These are phyloP conservation scores for Magallana gigas DNA, from an alignment of 1,140 invertebrate species.

Conservation along the genomic window DNA sequence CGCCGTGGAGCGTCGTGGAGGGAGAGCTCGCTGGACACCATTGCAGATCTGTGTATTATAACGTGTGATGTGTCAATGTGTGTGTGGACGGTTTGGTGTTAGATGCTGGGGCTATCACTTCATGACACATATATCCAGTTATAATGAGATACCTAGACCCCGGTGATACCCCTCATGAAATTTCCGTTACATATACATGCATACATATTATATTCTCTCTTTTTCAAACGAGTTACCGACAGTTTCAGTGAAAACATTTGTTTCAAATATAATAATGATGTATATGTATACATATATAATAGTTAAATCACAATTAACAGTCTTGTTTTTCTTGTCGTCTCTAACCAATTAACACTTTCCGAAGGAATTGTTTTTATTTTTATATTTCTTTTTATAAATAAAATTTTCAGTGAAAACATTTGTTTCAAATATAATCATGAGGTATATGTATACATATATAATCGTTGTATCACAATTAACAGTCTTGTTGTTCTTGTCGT, in stretches of 20 bases:
- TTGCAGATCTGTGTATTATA: conserved; percentile 16
- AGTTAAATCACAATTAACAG: neutral
- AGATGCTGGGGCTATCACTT: conserved; percentile 1
- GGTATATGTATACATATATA: neutral
- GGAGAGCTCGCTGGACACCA: neutral
- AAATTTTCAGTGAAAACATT: too few relatives aligned
- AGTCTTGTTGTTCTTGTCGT: neutral
- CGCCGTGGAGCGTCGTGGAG: neutral
- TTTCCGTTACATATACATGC: too few relatives aligned
- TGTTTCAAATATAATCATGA: too few relatives aligned
- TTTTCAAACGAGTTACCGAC: too few relatives aligned
- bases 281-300: neutral
- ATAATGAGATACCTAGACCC: neutral
- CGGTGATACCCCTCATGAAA: too few relatives aligned
- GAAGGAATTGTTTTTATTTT: too few relatives aligned
- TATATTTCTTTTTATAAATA: too few relatives aligned
- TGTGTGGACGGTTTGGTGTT: conserved; percentile 23
- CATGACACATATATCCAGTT: conserved; percentile 20
- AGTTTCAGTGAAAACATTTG: too few relatives aligned
- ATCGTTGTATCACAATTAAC: neutral
- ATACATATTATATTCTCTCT: too few relatives aligned
- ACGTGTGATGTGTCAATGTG: conserved; percentile 6
- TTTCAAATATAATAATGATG: too few relatives aligned
- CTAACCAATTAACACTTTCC: too few relatives aligned
- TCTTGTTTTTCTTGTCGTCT: neutral